These are phyloP conservation scores for Thymelicus lineola DNA, from an alignment of 2,888 invertebrate genomes.

Conservation along the genomic window DNA sequence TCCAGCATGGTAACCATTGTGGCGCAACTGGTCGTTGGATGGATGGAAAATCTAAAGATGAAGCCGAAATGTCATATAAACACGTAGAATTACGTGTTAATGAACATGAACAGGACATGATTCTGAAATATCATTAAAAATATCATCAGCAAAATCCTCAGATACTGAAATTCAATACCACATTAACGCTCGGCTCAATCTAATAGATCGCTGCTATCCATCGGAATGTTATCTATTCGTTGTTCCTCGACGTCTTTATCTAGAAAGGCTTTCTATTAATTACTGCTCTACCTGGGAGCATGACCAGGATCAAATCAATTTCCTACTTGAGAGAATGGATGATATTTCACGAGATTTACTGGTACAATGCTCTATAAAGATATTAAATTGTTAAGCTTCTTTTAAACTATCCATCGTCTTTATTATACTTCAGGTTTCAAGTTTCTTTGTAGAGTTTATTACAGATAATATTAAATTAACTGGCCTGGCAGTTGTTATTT, in stretches of 20 bases:
- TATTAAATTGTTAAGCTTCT: background rate
- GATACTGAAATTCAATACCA: conserved; percentile 4
- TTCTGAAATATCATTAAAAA: background rate
- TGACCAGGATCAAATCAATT: conserved; percentile 13
- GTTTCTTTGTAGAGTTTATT: too few relatives aligned
- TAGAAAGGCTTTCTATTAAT: conserved; percentile 36
- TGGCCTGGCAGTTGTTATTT: too few relatives aligned
- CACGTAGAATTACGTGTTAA: too few relatives aligned
- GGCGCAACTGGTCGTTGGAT: too few relatives aligned
- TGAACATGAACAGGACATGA: background rate
- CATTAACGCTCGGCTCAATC: conserved; percentile 20
- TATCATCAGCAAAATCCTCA: background rate
- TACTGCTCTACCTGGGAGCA: conserved; percentile 18
- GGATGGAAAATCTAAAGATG: too few relatives aligned
- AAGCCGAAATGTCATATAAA: too few relatives aligned
- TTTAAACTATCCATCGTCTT: background rate
- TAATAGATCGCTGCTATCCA: conserved; percentile 30
- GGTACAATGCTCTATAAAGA: background rate
- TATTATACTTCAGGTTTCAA: too few relatives aligned
- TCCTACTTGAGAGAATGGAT: background rate
- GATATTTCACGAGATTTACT: background rate
- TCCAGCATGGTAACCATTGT: too few relatives aligned
- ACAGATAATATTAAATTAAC: too few relatives aligned
- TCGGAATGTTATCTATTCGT: conserved; percentile 32
- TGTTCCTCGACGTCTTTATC: conserved; percentile 36